phyloP scores from a whole-genome alignment of 1,140 invertebrate species.

The Dendroctonus ponderosae region DNA sequence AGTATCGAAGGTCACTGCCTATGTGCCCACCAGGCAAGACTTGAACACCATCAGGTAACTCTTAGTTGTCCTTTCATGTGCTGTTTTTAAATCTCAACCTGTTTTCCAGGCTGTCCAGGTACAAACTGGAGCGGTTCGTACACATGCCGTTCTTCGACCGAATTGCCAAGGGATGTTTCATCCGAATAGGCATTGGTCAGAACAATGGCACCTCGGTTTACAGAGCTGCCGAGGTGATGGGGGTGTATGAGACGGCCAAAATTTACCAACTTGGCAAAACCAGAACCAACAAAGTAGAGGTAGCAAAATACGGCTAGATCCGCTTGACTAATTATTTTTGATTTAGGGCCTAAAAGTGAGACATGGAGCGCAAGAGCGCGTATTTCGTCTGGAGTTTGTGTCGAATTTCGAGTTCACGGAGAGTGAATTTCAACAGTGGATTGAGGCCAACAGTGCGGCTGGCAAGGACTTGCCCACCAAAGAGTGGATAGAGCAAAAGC shows the following conservation, averaged over 20 bases:
- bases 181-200: constrained; percentile 93
- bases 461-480: constrained; percentile 79
- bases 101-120: constrained; percentile 71
- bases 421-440: constrained; percentile 92
- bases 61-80: not conserved
- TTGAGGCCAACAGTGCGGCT: constrained; percentile 74
- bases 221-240: constrained; percentile 90
- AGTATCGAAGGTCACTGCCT: constrained; percentile 43
- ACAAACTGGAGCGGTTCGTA: constrained; percentile 92
- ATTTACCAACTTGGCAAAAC: constrained; percentile 89
- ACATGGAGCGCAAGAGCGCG: constrained; percentile 86
- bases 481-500: constrained; percentile 81
- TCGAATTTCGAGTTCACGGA: constrained; percentile 95
- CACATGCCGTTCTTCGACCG: constrained; percentile 94
- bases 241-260: constrained; percentile 92
- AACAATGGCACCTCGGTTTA: constrained; percentile 85
- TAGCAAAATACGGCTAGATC: not conserved
- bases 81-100: not conserved
- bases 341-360: constrained; percentile 62
- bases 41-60: constrained; percentile 70
- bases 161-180: constrained; percentile 90
- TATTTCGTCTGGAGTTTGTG: constrained; percentile 95
- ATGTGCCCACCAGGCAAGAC: constrained; percentile 69
- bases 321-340: constrained; percentile 4
- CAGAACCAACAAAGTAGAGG: constrained; percentile 82